Base-by-base conservation (phyloP, 2,888 invertebrate genomes). In the Nomada fucata region DNA sequence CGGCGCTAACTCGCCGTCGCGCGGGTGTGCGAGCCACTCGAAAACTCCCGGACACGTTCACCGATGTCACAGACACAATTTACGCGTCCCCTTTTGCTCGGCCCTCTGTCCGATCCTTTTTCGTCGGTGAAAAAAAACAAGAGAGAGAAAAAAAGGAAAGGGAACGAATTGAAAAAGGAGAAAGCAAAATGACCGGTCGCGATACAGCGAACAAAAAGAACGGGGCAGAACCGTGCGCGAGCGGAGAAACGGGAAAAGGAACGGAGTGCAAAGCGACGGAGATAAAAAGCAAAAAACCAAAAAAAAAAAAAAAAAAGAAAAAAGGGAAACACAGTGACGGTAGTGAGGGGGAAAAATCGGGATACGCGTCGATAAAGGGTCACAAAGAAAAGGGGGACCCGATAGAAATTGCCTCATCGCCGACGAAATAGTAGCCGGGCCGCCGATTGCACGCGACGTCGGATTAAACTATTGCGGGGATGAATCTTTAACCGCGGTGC, bases 401-500 rank as follows among this genome's bases (percentile, higher is more conserved):
- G 72, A 82, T 82, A 75, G 70, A 65, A 87, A 82, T 85, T 86
- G 73, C 59, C 72, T 71, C 60, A 61, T 84, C 69, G 73, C 76
- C 36, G 57, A 10, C 57, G 76, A 74, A 85, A 81, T 75, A 86
- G 78, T 64, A 70, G 77, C 52, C 57, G n/a, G 57, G 20, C 44
- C 13, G 29, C 52, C 52, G 76, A 72, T 85, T 59, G 74, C 80
- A 42, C 64, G 60, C 55, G 50, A 74, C 53, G 57, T 55, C 59
- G 76, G 75, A 87, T 86, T 85, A 87, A 88, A 85, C 85, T 81
- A 78, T 87, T 74, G 76, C 76, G 42, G 7, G 70, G 73, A 83
- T 84, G 75, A 80, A 87, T 76, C 84, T 86, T 80, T 76, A 88
- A 84, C 79, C 79, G 75, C 86, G 75, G 74, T 26, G 23, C 52